Evolutionary conservation across 2,888 invertebrate genomes (phyloP), one percentile per base, ranked within the genome.

Genomic region (Dilophus febrilis): DNA sequence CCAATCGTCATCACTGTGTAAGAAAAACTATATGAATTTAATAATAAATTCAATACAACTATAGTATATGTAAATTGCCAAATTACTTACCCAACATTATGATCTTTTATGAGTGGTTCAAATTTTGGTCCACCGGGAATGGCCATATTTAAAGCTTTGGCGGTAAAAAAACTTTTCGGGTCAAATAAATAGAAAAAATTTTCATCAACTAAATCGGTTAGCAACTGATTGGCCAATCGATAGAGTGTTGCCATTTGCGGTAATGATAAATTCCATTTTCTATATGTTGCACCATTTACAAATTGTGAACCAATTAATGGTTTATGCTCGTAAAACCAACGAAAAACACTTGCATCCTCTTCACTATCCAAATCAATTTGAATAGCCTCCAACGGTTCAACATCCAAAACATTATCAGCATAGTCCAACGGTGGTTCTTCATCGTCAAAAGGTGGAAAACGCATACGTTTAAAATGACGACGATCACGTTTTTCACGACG

Each of bases 121-220:
- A 99, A 99, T 64, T 99, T 99, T 0, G 98, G 98, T 1, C 98
- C 98, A 40, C 98, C 98, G 10, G 98, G 98, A 53, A 99, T 97
- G 2, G 98, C 97, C 85, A 98, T 91, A 58, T 99, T 99, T 40
- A 99, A 65, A 4, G 98, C 98, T 64, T 99, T 99, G 0, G 98
- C 98, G 2, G 98, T 99, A 64, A 98, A 99, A 65, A 99, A 99
- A 53, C 97, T 97, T 65, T 98, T 97, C 13, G 94, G 81, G 63
- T 99, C 98, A 64, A 99, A 99, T 3, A 99, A 69, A 58, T 99
- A 98, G 66, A 97, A 99, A 62, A 95, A 99, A 63, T 99, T 99
- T 45, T 87, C 80, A 65, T 99, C 98, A 0, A 95, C 92, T 46
- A 99, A 71, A 67, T 99, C 98, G 11, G 98, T 98, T 29, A 99